A percentile compares a stretch with the other conserved stretches of the same genome.
phyloP scores from a whole-genome alignment of 2,113 vertebrate genomes.

The Cacatua alba region DNA sequence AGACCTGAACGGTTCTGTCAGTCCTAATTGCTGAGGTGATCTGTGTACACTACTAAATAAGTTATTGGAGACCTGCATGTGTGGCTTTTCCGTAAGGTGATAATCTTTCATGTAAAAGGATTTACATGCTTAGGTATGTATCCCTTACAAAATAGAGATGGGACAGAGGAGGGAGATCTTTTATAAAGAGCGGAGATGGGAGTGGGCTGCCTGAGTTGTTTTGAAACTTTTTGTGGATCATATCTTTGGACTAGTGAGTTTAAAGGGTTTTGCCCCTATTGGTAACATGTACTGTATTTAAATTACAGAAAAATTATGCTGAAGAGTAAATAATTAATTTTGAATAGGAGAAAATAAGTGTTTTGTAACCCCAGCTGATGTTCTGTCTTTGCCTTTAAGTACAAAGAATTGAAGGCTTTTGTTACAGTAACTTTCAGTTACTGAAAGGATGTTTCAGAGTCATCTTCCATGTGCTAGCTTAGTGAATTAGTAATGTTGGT shows the following conservation, averaged over 20 bases:
- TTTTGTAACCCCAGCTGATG: background rate
- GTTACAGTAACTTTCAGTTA: background rate
- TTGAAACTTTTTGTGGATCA: background rate
- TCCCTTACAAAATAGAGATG: background rate
- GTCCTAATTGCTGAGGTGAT: background rate
- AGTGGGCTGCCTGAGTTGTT: fast-evolving
- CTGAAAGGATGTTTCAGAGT: background rate
- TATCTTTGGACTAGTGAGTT: background rate
- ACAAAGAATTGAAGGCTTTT: background rate
- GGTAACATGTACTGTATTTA: background rate
- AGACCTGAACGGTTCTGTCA: background rate
- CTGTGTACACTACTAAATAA: background rate
- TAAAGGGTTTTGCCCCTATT: background rate
- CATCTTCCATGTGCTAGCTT: background rate
- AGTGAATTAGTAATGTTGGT: background rate
- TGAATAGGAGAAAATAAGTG: background rate
- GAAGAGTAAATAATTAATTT: background rate
- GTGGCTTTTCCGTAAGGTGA: background rate
- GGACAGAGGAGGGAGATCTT: background rate
- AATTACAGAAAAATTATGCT: background rate
- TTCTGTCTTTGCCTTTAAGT: background rate
- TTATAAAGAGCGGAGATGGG: background rate
- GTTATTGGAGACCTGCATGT: background rate
- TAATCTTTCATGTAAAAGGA: background rate
- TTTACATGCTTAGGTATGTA: background rate